Base-by-base conservation (phyloP, 2,797 vertebrate genomes). In the Phrynocephalus guinanensis region DNA sequence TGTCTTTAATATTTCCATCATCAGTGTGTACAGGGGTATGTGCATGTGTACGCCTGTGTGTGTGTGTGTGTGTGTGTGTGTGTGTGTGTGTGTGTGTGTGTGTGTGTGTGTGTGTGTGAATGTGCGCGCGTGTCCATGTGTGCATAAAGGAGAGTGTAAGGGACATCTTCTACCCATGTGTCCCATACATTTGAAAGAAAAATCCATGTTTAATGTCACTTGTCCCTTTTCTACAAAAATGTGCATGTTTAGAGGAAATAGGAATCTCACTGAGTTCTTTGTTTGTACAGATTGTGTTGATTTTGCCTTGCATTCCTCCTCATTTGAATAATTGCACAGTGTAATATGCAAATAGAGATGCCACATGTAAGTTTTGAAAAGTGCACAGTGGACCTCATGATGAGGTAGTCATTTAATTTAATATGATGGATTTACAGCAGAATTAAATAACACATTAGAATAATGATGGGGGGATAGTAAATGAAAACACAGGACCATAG, bases 341-440 rank as follows among this genome's bases (percentile, higher is more conserved):
- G 26, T 80, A 75, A 85, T 88, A 67, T 81, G 77, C 71, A 75
- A 85, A 81, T 52, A 84, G 60, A 84, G 56, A 24, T 84, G 77
- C 48, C 77, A 88, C 70, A 77, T 71, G 7, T 38, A 52, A 16
- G 7, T 52, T 84, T 80, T 84, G 77, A 88, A 88, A 88, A 85
- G 83, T 67, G 77, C 77, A 85, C 6, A 68, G n/a, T 88, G 60
- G 68, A 73, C 83, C 67, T 60, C n/a, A 80, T 85, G 83, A 84
- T 81, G 77, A 85, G 82, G 56, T 80, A 84, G 77, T 84, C 56
- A 79, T 84, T 84, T 88, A 88, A 88, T 88, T 22, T 85, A 75
- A 75, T 79, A 80, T 76, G 87, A 88, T 80, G 60, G 83, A 75
- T 85, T 88, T 85, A 85, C 56, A 88, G 44, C 22, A 76, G 77